A percentile compares a stretch with the other conserved stretches of the same genome.
phyloP scores from a whole-genome alignment of 2,888 invertebrate genomes.

The Ashinkailepas kermadecensis region DNA sequence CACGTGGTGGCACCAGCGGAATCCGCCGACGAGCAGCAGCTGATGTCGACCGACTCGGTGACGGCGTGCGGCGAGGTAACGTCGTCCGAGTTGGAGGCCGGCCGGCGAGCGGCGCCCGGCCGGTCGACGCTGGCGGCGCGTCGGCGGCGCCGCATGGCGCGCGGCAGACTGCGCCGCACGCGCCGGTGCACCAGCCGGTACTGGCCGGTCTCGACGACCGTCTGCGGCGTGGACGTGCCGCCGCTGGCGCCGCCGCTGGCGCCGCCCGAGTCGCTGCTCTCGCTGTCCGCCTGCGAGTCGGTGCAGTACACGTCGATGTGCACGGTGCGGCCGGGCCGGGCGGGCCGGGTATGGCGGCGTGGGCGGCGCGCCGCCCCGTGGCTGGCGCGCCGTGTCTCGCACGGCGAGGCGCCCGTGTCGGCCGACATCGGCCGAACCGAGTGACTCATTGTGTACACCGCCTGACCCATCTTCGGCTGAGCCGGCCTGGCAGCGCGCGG shows the following conservation, averaged over 20 bases:
- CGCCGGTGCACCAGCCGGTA: constrained; percentile 5
- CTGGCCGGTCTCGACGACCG: background rate
- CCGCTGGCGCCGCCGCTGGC: background rate
- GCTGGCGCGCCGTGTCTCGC: background rate
- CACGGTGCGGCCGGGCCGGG: constrained; percentile 27
- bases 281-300: constrained; percentile 26
- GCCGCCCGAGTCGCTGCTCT: background rate
- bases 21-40: constrained; percentile 10
- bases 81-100: background rate
- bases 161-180: background rate
- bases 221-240: constrained; percentile 23
- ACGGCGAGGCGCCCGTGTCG: background rate
- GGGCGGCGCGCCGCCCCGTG: background rate
- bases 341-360: background rate
- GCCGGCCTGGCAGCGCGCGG: background rate
- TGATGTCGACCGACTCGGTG: constrained; percentile 7
- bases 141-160: background rate
- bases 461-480: background rate
- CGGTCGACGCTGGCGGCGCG: background rate
- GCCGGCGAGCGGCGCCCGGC: background rate
- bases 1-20: background rate
- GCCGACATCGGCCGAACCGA: background rate
- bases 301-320: constrained; percentile 34
- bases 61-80: background rate
- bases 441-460: background rate